Evolutionary conservation across 2,113 vertebrate genomes (phyloP), one percentile per base, ranked within the genome.

Genomic region (Callionymus lyra): DNA sequence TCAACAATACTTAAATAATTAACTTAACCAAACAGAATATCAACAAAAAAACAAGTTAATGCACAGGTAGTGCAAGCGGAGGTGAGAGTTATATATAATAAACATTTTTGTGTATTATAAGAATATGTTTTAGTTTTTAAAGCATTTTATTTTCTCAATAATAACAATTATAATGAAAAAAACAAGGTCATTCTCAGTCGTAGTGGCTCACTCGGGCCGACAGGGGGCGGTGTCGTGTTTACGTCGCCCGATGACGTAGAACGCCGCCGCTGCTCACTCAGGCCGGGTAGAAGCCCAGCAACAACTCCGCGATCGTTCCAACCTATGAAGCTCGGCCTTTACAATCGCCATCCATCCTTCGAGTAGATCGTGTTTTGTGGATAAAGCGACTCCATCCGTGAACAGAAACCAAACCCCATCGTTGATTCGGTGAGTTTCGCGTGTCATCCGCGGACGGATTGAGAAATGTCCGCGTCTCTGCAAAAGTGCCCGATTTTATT

Each of bases 311-410:
- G 1, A 35, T 60, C 55, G 38, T 51, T 53, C 56, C 51, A 66
- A 59, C 61, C 68, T 56, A 52, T 35, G 71, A 70, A 74, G 53
- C 68, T 73, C 64, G 57, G 62, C 74, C 72, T 76, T 64, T 34
- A 69, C 70, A 84, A 86, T 86, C 84, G 65, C 68, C 53, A 82
- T 80, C 82, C 84, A 87, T 87, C 85, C 80, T 80, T 50, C 40
- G 21, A 65, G 31, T 59, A 54, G 46, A 67, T 40, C 44, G 43
- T 31, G 31, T 49, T 70, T 72, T 49, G 59, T 70, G 81, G 80
- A 78, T 33, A 71, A 65, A 77, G 71, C 50, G 72, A 57, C 46
- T 43, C 34, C 19, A 37, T 59, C 43, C 47, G 38, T 70, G 56
- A 70, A 32, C 53, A 58, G 42, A 74, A 65, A 40, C 53, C 16